These are phyloP conservation scores for Nephrotoma appendiculata DNA, from an alignment of 2,888 invertebrate species.

Conservation along the genomic window DNA sequence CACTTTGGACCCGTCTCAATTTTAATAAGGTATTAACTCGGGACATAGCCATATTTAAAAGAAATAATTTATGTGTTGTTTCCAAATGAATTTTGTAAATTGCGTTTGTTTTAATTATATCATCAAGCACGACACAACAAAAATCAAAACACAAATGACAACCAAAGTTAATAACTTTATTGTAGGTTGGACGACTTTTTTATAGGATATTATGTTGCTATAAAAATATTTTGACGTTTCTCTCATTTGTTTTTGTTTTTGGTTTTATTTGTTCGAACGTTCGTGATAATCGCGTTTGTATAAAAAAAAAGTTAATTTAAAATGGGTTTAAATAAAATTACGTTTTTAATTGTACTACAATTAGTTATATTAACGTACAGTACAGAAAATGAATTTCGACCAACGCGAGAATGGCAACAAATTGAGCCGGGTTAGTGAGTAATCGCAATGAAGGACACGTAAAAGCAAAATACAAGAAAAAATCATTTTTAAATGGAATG, in stretches of 20 bases:
- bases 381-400: conserved; percentile 11
- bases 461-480: neutral
- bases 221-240: neutral
- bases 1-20: conserved; percentile 26
- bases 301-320: neutral
- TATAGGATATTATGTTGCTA: neutral
- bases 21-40: conserved; percentile 23
- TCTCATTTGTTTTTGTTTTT: neutral
- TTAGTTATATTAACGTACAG: neutral
- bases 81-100: neutral
- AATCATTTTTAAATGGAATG: neutral
- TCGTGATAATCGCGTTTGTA: neutral
- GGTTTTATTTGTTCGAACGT: neutral
- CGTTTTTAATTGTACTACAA: neutral
- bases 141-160: neutral
- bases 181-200: neutral
- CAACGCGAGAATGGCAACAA: conserved; percentile 48
- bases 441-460: neutral
- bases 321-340: neutral
- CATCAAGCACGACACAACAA: neutral
- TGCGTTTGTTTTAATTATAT: neutral
- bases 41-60: conserved; percentile 23
- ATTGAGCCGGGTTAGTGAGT: conserved; percentile 39
- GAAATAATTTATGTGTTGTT: neutral
- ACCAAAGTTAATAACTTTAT: neutral